These are phyloP conservation scores for Rhadina sibilatrix DNA, from an alignment of 2,113 vertebrate species.

Conservation along the genomic window DNA sequence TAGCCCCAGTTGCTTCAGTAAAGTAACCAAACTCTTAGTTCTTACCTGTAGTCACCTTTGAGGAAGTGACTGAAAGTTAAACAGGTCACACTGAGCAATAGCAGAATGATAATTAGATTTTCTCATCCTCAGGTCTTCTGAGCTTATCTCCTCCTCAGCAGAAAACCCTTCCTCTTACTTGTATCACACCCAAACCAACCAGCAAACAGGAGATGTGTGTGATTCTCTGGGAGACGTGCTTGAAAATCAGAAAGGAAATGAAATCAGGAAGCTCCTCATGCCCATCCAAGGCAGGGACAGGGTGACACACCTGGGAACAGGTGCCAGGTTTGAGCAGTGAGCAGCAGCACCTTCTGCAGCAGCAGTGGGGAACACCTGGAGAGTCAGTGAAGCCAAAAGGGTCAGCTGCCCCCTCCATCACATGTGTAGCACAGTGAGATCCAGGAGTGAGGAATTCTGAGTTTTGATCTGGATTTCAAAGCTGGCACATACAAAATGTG, in stretches of 20 bases:
- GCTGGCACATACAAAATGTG: no score
- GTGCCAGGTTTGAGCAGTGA: neutral
- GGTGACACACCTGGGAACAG: accelerated
- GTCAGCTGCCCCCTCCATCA: neutral
- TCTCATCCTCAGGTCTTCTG: neutral
- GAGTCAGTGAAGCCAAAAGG: neutral
- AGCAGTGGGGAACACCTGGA: neutral
- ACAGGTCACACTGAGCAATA: neutral
- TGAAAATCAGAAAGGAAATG: neutral
- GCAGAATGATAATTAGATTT: neutral
- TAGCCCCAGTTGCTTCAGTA: neutral
- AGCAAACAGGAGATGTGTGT: accelerated
- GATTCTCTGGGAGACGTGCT: neutral
- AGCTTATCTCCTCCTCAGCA: neutral
- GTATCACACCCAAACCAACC: neutral
- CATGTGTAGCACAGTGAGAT: accelerated
- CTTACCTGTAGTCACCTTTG: neutral
- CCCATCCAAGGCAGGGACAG: neutral
- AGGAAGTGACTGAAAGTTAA: neutral
- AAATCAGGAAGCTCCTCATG: neutral
- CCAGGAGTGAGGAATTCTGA: neutral
- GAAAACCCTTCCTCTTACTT: neutral
- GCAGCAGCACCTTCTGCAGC: neutral
- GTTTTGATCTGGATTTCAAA: neutral
- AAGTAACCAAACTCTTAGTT: neutral